These are phyloP conservation scores for Sipha flava DNA, from an alignment of 1,140 invertebrate genomes.

Conservation along the genomic window DNA sequence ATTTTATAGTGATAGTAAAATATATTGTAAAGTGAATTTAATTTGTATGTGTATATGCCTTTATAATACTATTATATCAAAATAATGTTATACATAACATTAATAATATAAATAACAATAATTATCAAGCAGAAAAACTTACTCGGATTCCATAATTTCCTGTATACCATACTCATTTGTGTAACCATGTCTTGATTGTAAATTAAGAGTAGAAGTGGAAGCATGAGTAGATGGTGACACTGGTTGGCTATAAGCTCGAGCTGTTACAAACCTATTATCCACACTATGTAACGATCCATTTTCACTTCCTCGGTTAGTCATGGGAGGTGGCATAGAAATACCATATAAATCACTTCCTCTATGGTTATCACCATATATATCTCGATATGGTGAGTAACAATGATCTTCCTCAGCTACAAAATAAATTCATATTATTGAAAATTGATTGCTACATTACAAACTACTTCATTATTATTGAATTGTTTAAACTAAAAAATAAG, in stretches of 20 bases:
- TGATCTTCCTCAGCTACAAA: conserved; percentile 38
- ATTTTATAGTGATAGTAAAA: not conserved
- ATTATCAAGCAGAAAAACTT: not conserved
- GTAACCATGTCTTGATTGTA: conserved; percentile 19
- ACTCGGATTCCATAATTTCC: conserved; percentile 27
- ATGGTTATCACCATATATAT: conserved; percentile 2
- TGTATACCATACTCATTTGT: conserved; percentile 30
- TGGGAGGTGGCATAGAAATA: conserved; percentile 8
- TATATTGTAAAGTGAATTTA: no score
- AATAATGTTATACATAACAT: not conserved
- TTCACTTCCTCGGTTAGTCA: conserved; percentile 11
- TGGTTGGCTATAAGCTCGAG: conserved; percentile 5
- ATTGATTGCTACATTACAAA: no score
- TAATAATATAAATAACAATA: not conserved
- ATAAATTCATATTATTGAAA: not conserved
- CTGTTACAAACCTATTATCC: conserved; percentile 22
- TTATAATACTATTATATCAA: not conserved
- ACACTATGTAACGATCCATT: conserved; percentile 18
- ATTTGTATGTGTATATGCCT: no score
- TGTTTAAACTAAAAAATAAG: not conserved
- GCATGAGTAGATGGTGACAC: conserved; percentile 20
- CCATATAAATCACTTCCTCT: conserved; percentile 17
- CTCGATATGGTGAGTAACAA: conserved; percentile 28
- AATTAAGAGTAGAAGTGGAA: conserved; percentile 23
- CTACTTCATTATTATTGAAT: not conserved